These are phyloP conservation scores for Nymphalis urticae DNA, from an alignment of 2,888 invertebrate genomes.

Conservation along the genomic window DNA sequence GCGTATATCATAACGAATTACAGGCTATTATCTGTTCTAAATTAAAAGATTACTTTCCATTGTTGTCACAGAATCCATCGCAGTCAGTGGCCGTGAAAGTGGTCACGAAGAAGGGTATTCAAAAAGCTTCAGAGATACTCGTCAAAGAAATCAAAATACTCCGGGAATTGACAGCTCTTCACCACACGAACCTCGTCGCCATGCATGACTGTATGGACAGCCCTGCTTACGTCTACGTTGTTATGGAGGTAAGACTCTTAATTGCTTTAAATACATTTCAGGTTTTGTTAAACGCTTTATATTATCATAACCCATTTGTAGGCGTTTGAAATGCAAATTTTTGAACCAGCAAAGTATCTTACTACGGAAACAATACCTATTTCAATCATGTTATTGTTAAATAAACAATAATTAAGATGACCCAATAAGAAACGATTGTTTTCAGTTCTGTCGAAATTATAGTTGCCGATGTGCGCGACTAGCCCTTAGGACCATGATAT, in stretches of 20 bases:
- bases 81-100: constrained; percentile 98
- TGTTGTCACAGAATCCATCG: constrained; percentile 86
- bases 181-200: constrained; percentile 99
- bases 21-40: too few species aligned
- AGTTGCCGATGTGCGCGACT: too few species aligned
- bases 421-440: too few species aligned
- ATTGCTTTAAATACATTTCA: neutral
- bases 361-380: too few species aligned
- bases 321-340: too few species aligned
- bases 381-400: too few species aligned
- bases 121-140: constrained; percentile 97
- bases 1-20: too few species aligned
- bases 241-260: constrained; percentile 94
- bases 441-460: too few species aligned
- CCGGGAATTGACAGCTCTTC: constrained; percentile 97
- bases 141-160: constrained; percentile 99
- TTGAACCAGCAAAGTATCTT: too few species aligned
- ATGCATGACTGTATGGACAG: constrained; percentile 99
- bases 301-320: neutral
- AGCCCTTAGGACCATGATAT: too few species aligned
- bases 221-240: constrained; percentile 95
- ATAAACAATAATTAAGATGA: too few species aligned
- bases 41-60: neutral
- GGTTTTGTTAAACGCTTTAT: neutral
- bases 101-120: constrained; percentile 98